Evolutionary conservation across 2,888 invertebrate genomes (phyloP), one percentile per base, ranked within the genome.

Genomic region (Capitulum mitella): DNA sequence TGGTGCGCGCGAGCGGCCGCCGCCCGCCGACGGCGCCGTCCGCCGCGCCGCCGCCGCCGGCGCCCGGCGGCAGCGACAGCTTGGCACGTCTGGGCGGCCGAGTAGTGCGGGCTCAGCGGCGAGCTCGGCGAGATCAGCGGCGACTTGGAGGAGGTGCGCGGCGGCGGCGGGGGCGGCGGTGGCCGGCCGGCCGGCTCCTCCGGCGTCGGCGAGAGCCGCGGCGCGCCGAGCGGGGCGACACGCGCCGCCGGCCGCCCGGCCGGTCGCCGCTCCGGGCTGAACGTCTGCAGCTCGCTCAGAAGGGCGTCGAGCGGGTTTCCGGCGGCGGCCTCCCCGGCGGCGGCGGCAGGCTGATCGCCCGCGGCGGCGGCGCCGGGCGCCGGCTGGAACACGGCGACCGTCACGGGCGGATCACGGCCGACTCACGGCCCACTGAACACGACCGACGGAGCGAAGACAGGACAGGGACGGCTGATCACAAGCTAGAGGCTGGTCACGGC

Each of bases 241-340:
- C 79, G 79, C 70, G 79, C 14, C 16, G 61, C 43, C 78, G 79
- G 29, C 79, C 80, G 75, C 54, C 26, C 54, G 26, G 26, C 54
- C 77, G 75, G 3, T 77, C 78, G 61, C 78, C 78, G 26, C 78
- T 74, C 48, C 77, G 64, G 58, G 79, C 79, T 32, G 86, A 94
- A 94, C 51, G 94, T 94, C 87, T 95, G 94, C 82, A 95, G 89
- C 87, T 95, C 95, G 87, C 94, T 94, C 93, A 95, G 88, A 92
- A 95, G 87, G 91, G 94, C 94, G 91, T 95, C 95, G 92, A 95
- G 94, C 91, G 95, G 94, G 92, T 95, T 95, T 91, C 95, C 94
- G 80, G 75, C 16, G 14, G 12, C n/a, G 6, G 12, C 43, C 37
- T 14, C 22, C 89, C 88, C 92, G 91, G 88, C 37, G 82, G 80